Evolutionary conservation across 2,888 invertebrate genomes (phyloP).

Genomic region (Scaptomyza cyrtandrae): DNA sequence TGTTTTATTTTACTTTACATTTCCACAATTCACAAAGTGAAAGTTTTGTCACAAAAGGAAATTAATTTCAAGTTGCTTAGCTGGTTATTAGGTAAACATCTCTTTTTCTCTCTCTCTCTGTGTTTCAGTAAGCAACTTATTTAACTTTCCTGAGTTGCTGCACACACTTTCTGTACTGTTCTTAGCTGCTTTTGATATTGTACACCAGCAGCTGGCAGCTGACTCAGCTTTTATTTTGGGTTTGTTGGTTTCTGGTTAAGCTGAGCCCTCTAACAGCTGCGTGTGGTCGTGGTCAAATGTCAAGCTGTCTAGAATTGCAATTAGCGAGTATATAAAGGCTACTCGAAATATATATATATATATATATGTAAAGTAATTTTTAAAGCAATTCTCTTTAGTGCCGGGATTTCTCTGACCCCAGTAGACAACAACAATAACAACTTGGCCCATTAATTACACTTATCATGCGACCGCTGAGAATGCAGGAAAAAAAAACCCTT

Average conservation of each 20-base stretch:
- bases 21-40: neutral
- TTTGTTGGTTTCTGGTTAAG: neutral
- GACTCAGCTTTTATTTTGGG: slow-evolving; percentile 3
- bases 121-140: slow-evolving; percentile 14
- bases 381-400: slow-evolving; percentile 9
- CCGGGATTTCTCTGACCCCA: neutral
- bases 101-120: neutral
- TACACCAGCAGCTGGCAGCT: slow-evolving; percentile 37
- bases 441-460: slow-evolving; percentile 50
- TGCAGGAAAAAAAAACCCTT: slow-evolving; percentile 12
- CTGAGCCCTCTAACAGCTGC: slow-evolving; percentile 26
- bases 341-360: neutral
- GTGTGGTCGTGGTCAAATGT: slow-evolving; percentile 35
- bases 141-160: slow-evolving; percentile 8
- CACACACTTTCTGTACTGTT: neutral
- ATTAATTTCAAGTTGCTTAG: neutral
- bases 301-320: slow-evolving; percentile 49
- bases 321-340: slow-evolving; percentile 35
- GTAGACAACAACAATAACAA: neutral
- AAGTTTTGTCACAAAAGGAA: neutral
- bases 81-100: neutral
- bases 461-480: slow-evolving; percentile 33
- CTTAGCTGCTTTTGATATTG: slow-evolving; percentile 25
- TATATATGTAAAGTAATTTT: neutral
- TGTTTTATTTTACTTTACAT: neutral